Base-by-base conservation (phyloP, 2,113 vertebrate species). In the Ahaetulla prasina region DNA sequence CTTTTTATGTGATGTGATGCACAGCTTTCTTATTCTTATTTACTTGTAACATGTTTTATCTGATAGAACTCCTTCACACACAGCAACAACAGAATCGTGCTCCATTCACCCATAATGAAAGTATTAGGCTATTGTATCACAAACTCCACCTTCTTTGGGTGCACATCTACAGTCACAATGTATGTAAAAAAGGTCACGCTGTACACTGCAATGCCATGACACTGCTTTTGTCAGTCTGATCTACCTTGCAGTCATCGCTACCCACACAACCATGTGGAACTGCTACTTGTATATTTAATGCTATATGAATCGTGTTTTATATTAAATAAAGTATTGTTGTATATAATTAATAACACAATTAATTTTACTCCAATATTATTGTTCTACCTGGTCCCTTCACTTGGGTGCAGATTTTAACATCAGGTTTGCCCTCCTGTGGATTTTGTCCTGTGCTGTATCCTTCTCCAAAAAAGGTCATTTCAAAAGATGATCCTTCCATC, bases 321-420 rank as follows among this genome's bases (percentile, higher is more conserved):
- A 47, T 43, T 35, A 87, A 57, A 86, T 47, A 54, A n/a, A 50
- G 8, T 87, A 88, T 2, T 25, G 1, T 68, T 87, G 27, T 12
- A 55, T 12, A 39, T 43, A 39, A 60, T 20, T 68, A 53, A 30
- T 52, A 20, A 43, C 14, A 45, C 22, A 14, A 88, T 88, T 39
- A 91, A 39, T 43, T 74, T 30, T 90, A 3, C 10, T 92, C 35
- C 25, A 84, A 45, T 55, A n/a, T 55, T 23, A 8, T n/a, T 84
- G n/a, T 47, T 60, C 74, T 97, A 99, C 99, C 99, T 97, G 99
- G 99, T 97, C 99, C 99, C 95, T 98, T 98, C 95, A 99, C 98
- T 94, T 98, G 96, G 0, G 98, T 99, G 95, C 98, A 98, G 93
- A 99, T 99, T 97, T 98, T 99, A 74, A 97, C 93, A 55, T 98